Evolutionary conservation across 2,113 vertebrate species (phyloP), one percentile per base, ranked within the genome.

Genomic region (Eurypyga helias): DNA sequence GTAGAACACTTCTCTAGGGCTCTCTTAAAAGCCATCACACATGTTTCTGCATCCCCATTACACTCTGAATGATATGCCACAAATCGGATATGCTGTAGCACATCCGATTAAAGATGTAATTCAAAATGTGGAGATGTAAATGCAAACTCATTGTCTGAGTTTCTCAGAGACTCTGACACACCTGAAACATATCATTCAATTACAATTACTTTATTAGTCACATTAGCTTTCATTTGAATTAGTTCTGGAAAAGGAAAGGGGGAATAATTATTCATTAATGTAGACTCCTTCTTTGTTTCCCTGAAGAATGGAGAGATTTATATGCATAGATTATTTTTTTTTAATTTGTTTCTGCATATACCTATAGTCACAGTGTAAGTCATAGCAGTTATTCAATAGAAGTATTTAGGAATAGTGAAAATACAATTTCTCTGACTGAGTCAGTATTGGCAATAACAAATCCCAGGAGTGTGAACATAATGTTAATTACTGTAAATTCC

Each of bases 1-100:
- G 93, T 82, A 83, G 88, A 96, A 95, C 49, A 76, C 93, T 94
- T 92, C 96, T 97, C 95, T 24, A 75, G 94, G 90, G 94, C 80
- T 96, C 94, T 83, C 95, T 94, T 92, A 88, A 96, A 95, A 95
- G 83, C 83, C 91, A 73, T 90, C 96, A 88, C 86, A 81, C 57
- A 1, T 83, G 88, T 92, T 97, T 62, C 91, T 92, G 90, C 91
- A 81, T 87, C 67, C 41, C 93, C 60, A 79, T 92, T 93, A 87
- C 79, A 58, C 25, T 69, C 79, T 17, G 83, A 84, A 70, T 76
- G 49, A 92, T 85, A 25, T 18, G 85, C 94, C 14, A 16, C 69
- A 94, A 87, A 92, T 95, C 12, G 4, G 64, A 76, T 78, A 12
- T 49, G 73, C 80, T n/a, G 34, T 66, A 79, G 75, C 80, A 79